phyloP scores from a whole-genome alignment of 2,888 invertebrate genomes.

The Caradrina clavipalpis region DNA sequence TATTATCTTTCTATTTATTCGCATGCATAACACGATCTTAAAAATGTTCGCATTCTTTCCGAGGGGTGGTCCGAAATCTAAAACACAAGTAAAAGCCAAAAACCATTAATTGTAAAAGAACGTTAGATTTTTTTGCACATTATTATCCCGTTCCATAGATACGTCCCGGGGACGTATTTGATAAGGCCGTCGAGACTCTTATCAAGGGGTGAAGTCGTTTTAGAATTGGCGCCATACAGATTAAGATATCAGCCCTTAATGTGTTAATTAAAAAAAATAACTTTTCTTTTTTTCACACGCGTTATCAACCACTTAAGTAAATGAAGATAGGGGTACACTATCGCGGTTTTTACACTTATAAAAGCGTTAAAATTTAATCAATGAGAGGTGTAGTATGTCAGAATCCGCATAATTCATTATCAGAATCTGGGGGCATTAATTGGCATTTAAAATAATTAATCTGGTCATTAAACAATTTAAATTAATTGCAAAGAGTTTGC shows the following conservation, averaged over 20 bases:
- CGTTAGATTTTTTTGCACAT: constrained; percentile 86
- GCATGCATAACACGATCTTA: constrained; percentile 1
- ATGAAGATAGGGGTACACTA: constrained; percentile 78
- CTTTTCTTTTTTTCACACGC: constrained; percentile 77
- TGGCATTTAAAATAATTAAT: constrained; percentile 63
- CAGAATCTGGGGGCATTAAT: constrained; percentile 58
- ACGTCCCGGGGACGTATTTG: constrained; percentile 79
- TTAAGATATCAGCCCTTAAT: constrained; percentile 88
- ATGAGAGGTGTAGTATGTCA: constrained; percentile 66
- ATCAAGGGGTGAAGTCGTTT: constrained; percentile 86
- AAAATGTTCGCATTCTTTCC: constrained; percentile 36
- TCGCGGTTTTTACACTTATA: constrained; percentile 85
- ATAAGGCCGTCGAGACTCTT: constrained; percentile 85
- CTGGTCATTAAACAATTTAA: constrained; percentile 52
- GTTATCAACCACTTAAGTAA: constrained; percentile 88
- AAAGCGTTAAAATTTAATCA: constrained; percentile 81
- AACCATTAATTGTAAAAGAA: constrained; percentile 79
- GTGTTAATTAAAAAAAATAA: constrained; percentile 89
- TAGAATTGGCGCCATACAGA: constrained; percentile 89
- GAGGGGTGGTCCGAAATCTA: constrained; percentile 79
- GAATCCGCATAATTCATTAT: constrained; percentile 61
- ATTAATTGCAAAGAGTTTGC: constrained; percentile 50
- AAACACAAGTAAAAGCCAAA: constrained; percentile 68
- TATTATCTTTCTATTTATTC: background rate
- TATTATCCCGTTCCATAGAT: constrained; percentile 78